Evolutionary conservation across 2,888 invertebrate species (phyloP).

Genomic region (Ommatoiulus sabulosus): DNA sequence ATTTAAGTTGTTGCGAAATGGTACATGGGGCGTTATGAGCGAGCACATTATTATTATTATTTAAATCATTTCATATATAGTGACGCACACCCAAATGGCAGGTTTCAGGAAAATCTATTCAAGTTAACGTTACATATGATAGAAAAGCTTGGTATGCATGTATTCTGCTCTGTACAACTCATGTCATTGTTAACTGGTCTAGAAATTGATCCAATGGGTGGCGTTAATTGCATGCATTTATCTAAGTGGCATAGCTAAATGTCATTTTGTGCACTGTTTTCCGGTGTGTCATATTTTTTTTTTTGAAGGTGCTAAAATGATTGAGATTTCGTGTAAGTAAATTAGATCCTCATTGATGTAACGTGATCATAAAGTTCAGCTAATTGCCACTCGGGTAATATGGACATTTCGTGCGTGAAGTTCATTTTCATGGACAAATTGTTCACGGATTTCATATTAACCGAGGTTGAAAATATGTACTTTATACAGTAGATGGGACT

Average conservation of each 20-base stretch:
- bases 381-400: not conserved
- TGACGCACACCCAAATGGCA: not conserved
- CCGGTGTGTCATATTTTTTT: not conserved
- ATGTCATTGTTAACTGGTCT: not conserved
- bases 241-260: not conserved
- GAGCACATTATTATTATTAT: not conserved
- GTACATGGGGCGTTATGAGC: not conserved
- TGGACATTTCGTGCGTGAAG: not conserved
- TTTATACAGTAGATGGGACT: not conserved
- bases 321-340: not conserved
- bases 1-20: not conserved
- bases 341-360: not conserved
- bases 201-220: not conserved
- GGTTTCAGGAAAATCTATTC: not conserved
- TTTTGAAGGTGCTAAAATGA: not conserved
- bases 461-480: not conserved
- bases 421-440: not conserved
- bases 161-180: too few relatives aligned
- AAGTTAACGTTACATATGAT: too few relatives aligned
- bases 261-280: not conserved
- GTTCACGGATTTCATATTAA: not conserved
- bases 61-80: not conserved
- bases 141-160: too few relatives aligned
- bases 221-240: slow-evolving; percentile 4
- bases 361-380: not conserved